Evolutionary conservation across 1,140 invertebrate species (phyloP).

Genomic region (Ceratosolen fusciceps): DNA sequence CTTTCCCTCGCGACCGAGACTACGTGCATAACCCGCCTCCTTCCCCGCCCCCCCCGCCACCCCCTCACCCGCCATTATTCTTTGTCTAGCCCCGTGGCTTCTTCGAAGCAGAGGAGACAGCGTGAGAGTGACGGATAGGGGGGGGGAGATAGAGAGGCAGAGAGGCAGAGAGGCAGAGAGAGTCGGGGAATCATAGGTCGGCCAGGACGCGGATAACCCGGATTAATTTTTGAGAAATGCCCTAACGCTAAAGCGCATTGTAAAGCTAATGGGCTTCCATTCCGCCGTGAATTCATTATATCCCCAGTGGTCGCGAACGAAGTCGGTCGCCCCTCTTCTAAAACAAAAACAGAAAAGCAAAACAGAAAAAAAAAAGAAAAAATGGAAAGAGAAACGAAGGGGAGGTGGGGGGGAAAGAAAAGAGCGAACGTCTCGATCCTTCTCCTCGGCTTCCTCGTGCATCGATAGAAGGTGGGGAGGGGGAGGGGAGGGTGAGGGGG

Average conservation of each 20-base stretch:
- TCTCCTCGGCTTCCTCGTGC: neutral
- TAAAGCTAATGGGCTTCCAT: neutral
- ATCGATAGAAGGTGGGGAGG: neutral
- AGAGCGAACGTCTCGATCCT: neutral
- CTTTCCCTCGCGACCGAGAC: neutral
- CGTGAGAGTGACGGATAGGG: neutral
- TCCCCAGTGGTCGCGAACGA: too few relatives aligned
- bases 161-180: too few relatives aligned
- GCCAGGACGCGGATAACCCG: neutral
- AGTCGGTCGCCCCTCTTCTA: too few relatives aligned
- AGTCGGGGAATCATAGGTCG: too few relatives aligned
- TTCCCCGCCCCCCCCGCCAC: too few relatives aligned
- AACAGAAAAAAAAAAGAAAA: too few relatives aligned
- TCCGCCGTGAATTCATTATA: too few relatives aligned
- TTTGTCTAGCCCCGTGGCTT: conserved; percentile 22
- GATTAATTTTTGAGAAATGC: neutral
- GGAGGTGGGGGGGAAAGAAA: too few relatives aligned
- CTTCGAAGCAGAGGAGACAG: neutral
- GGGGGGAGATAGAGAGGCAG: neutral
- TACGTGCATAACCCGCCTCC: too few relatives aligned
- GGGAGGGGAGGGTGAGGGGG: neutral
- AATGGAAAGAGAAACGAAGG: too few relatives aligned
- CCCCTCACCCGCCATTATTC: neutral
- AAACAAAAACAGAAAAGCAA: too few relatives aligned
- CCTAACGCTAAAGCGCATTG: neutral